Base-by-base conservation (phyloP, 2,888 invertebrate species). In the Agriopis aurantiaria region DNA sequence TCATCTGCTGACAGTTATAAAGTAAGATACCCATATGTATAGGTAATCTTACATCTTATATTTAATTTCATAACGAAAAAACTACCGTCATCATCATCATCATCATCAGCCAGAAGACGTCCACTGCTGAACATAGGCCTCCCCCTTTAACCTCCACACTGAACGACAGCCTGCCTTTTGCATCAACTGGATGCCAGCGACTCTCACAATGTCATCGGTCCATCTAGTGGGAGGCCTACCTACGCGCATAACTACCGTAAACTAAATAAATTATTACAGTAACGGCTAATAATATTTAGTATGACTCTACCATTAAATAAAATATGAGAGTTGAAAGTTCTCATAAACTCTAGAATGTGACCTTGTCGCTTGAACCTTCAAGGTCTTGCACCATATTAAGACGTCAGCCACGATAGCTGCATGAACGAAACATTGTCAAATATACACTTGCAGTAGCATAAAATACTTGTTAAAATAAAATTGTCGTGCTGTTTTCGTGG, bases 361-460 rank as follows among this genome's bases (percentile, higher is more conserved):
- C 85, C 82, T 84, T 81, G 84, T 64, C 65, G 66, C 69, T 73
- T 79, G 81, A 80, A 80, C 79, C 51, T 57, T 73, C 74, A 77
- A 77, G 78, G 77, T 74, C 69, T 63, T n/a, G 17, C 46, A 58
- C 57, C 63, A 65, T 69, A 69, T 75, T 75, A 70, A 74, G 74
- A 75, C 76, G 62, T 64, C 48, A 59, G 48, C 46, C 52, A 57
- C 74, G 79, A 75, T 77, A 73, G 55, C 48, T 61, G 14, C 55
- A 72, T 12, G 48, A 61, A 61, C 61, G 67, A 69, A 65, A 65
- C 56, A 59, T 55, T 64, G 60, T 68, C 66, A 74, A 61, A 70
- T 69, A 69, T 68, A 65, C 72, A 68, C 69, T 62, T 69, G 60
- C 69, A 65, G 63, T 68, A 59, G 57, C 62, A 75, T 71, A 65